A percentile compares a stretch with the other conserved stretches of the same genome.
phyloP scores from a whole-genome alignment of 2,113 vertebrate species.

The Apodemus sylvaticus region DNA sequence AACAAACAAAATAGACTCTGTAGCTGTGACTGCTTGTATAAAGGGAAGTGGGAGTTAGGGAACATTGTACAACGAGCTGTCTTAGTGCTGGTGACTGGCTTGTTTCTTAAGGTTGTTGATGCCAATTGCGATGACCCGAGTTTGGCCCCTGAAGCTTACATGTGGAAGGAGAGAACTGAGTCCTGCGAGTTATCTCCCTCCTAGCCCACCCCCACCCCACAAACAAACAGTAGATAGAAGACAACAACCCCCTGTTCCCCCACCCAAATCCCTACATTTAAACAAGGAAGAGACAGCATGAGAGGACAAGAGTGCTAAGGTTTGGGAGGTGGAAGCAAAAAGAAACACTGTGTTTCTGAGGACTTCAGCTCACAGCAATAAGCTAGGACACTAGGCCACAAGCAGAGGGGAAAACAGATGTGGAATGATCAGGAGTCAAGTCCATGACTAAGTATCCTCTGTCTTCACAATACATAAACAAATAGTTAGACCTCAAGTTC shows the following conservation, averaged over 20 bases:
- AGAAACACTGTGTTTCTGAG: not conserved
- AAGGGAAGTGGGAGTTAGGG: not conserved
- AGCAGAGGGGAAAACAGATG: not conserved
- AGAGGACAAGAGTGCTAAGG: not conserved
- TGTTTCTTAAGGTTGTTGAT: too few species aligned
- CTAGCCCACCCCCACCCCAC: not conserved
- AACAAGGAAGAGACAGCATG: not conserved
- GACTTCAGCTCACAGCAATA: not conserved
- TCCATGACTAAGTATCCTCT: not conserved
- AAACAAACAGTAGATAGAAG: not conserved
- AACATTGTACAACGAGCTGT: not conserved
- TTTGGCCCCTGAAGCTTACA: not conserved
- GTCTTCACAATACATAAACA: slow-evolving; percentile 17
- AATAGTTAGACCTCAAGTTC: not conserved
- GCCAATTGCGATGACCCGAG: not conserved
- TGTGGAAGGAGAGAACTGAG: not conserved
- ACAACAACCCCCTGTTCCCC: not conserved
- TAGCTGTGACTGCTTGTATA: not conserved
- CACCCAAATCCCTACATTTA: not conserved
- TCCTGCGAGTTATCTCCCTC: not conserved
- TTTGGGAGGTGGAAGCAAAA: not conserved
- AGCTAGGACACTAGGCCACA: not conserved
- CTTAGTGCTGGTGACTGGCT: not conserved
- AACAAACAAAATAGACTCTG: not conserved
- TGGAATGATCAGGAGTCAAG: not conserved